Conservation (phyloP, 2,113 vertebrate species). For the Corythoichthys intestinalis region DNA sequence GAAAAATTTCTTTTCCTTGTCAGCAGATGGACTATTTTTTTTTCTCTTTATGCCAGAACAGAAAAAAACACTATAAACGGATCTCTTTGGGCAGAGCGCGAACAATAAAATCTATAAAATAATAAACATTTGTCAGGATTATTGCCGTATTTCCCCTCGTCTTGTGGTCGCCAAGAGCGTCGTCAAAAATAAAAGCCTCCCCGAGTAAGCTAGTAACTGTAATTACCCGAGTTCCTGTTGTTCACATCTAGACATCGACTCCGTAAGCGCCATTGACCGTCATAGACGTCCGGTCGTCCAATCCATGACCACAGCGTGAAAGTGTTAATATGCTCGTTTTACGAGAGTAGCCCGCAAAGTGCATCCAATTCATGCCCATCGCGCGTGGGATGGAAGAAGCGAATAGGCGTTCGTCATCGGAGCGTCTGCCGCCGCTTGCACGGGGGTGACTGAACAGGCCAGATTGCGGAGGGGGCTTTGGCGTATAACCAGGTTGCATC, state of each 20-base stretch:
- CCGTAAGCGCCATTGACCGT: too few species aligned
- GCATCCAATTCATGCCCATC: neutral
- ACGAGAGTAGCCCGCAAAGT: neutral
- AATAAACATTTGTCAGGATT: neutral
- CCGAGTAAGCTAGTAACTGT: neutral
- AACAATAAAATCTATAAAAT: conserved; percentile 1
- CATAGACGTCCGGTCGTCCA: too few species aligned
- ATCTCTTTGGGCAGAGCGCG: neutral
- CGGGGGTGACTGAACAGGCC: conserved; percentile 61
- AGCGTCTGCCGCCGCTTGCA: conserved; percentile 60
- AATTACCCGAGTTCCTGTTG: neutral
- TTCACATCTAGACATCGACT: neutral
- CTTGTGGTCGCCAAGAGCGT: neutral
- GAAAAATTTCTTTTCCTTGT: neutral
- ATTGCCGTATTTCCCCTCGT: neutral
- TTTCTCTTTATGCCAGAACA: neutral
- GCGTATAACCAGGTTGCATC: conserved; percentile 61
- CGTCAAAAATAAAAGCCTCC: conserved; percentile 1
- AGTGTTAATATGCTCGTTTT: too few species aligned
- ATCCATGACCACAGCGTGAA: too few species aligned
- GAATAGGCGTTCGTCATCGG: conserved; percentile 66
- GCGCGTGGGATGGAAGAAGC: conserved; percentile 55
- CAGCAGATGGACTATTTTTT: neutral
- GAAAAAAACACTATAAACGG: neutral
- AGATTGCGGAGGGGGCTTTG: conserved; percentile 67